Conservation (phyloP, 2,888 invertebrate genomes). For the Pristionchus maxplancki region DNA sequence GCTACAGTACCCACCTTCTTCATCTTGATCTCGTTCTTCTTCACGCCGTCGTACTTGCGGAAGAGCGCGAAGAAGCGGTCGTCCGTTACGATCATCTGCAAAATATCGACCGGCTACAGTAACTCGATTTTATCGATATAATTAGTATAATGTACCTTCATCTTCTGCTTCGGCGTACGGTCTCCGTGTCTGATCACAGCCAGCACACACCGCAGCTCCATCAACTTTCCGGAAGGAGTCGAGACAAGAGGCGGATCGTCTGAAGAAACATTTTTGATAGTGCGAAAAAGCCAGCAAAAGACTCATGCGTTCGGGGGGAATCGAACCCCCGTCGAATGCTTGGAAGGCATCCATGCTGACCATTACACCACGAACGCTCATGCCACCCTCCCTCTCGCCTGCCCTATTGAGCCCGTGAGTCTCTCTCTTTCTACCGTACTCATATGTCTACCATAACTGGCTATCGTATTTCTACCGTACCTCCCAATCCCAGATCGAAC, state of each 20-base stretch:
- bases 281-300: not conserved
- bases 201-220: slow-evolving; percentile 93
- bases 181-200: slow-evolving; percentile 98
- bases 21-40: slow-evolving; percentile 92
- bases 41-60: slow-evolving; percentile 95
- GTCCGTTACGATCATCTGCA: slow-evolving; percentile 70
- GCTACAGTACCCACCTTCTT: slow-evolving; percentile 48
- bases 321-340: slow-evolving; percentile 64
- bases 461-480: slow-evolving; percentile 52
- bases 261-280: slow-evolving; percentile 77
- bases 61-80: slow-evolving; percentile 91
- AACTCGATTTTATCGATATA: not conserved
- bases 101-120: not conserved
- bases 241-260: slow-evolving; percentile 98
- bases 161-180: slow-evolving; percentile 99
- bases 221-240: slow-evolving; percentile 98
- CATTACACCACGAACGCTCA: slow-evolving; percentile 60
- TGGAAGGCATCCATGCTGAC: slow-evolving; percentile 65
- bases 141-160: slow-evolving; percentile 85
- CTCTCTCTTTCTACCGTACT: not conserved
- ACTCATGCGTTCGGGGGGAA: slow-evolving; percentile 59
- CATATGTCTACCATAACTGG: not conserved
- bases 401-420: not conserved
- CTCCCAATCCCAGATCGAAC: slow-evolving; percentile 66
- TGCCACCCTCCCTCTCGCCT: not conserved